Evolutionary conservation across 2,797 vertebrate species (phyloP).

Genomic region (Adrianichthys oophorus): DNA sequence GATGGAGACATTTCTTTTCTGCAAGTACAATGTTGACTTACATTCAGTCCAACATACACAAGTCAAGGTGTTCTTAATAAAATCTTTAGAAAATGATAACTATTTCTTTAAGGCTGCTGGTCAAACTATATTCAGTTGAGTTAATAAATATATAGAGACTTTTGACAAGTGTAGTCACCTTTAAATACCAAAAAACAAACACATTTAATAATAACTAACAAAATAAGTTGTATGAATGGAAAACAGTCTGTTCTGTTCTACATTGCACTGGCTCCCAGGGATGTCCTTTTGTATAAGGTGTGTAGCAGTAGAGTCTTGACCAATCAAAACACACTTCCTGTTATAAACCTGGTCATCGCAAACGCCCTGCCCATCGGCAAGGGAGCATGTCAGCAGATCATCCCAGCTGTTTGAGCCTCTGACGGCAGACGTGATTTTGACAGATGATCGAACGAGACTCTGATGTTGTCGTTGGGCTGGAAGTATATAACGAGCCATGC

Average conservation of each 20-base stretch:
- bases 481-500: slow-evolving; percentile 68
- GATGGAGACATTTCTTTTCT: slow-evolving; percentile 66
- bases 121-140: slow-evolving; percentile 57
- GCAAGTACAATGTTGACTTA: slow-evolving; percentile 31
- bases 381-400: slow-evolving; percentile 56
- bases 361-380: slow-evolving; percentile 50
- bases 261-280: slow-evolving; percentile 77
- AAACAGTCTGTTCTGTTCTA: slow-evolving; percentile 69
- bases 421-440: slow-evolving; percentile 51
- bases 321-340: slow-evolving; percentile 56
- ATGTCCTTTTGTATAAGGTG: slow-evolving; percentile 57
- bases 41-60: slow-evolving; percentile 24
- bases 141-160: slow-evolving; percentile 74
- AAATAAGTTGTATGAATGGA: slow-evolving; percentile 57
- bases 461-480: slow-evolving; percentile 60
- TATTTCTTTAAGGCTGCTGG: slow-evolving; percentile 43
- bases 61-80: slow-evolving; percentile 29
- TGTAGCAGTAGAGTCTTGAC: slow-evolving; percentile 63
- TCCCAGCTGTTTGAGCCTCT: slow-evolving; percentile 65
- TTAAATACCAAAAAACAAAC: slow-evolving; percentile 67
- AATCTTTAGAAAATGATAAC: slow-evolving; percentile 21
- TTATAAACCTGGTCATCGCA: slow-evolving; percentile 54
- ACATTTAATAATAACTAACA: slow-evolving; percentile 59
- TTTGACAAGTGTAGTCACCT: slow-evolving; percentile 55
- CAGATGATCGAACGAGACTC: slow-evolving; percentile 62